Base-by-base conservation (phyloP, 2,797 vertebrate genomes). In the Linurgus olivaceus region DNA sequence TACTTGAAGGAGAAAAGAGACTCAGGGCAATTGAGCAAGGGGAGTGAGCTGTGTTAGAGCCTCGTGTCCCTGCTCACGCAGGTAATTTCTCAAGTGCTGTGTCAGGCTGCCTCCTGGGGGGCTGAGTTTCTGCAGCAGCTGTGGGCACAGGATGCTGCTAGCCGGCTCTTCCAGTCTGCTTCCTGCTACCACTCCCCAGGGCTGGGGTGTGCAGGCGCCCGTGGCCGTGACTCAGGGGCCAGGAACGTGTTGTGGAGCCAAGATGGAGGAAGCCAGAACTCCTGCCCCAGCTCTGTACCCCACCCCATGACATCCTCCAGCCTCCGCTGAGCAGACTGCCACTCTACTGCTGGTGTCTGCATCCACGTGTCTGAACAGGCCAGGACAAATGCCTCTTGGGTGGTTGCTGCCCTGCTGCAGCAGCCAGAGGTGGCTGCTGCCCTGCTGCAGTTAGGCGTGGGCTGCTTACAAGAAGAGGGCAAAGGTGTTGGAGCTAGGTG, bases 61-160 rank as follows among this genome's bases (percentile, higher is more conserved):
- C 73, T 78, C 16, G 2, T 84, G 73, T 66, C 59, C 26, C 18
- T 84, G 45, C 77, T 92, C 66, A 87, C 44, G 21, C 59, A 61
- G 52, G 47, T 81, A 4, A n/a, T 78, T 91, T 95, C 88, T 54
- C 38, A 91, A 71, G 76, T 0, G 0, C 88, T 95, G 44, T 1
- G 28, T 95, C 93, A 95, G 76, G 85, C 86, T 58, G 57, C 90
- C 70, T 96, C 82, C 90, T 77, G 54, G 62, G 91, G 94, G 71
- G 76, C 68, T 42, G 81, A 55, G 86, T 90, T 88, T 92, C 93
- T 88, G 86, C 80, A 82, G 91, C 79, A 55, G 86, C 93, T 92
- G 88, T 92, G 93, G 93, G 92, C 20, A 9, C 92, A 94, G 95
- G 95, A 94, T 96, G 95, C 93, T 84, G 77, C 31, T 45, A 90